phyloP scores from a whole-genome alignment of 2,888 invertebrate species.

The Cosmorhoe ocellata region DNA sequence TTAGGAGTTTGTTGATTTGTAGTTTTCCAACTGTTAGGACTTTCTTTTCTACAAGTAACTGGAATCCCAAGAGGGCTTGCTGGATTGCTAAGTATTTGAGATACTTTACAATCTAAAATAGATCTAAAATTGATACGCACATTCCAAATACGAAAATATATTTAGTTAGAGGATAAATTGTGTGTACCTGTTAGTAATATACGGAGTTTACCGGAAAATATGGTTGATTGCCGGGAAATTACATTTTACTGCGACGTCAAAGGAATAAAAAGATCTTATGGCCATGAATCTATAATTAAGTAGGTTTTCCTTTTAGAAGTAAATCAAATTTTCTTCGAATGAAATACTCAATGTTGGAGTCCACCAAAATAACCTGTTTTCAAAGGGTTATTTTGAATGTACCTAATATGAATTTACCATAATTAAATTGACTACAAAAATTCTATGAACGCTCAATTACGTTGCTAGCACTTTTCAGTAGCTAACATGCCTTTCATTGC shows the following conservation, averaged over 20 bases:
- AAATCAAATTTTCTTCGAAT: constrained; percentile 20
- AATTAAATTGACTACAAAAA: neutral
- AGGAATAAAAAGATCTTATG: constrained; percentile 29
- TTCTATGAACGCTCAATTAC: constrained; percentile 21
- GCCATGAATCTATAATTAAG: too few relatives aligned
- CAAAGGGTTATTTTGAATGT: neutral
- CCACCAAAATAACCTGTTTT: too few relatives aligned
- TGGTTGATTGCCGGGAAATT: constrained; percentile 36
- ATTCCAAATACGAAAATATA: too few relatives aligned
- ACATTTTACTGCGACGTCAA: constrained; percentile 36
- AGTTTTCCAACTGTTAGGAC: constrained; percentile 7
- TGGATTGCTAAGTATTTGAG: neutral
- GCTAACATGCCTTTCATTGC: constrained; percentile 46
- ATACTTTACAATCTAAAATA: neutral
- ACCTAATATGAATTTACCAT: neutral
- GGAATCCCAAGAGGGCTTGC: neutral
- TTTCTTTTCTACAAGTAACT: constrained; percentile 1
- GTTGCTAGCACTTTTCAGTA: constrained; percentile 21
- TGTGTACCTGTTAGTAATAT: constrained; percentile 24
- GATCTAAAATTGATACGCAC: neutral
- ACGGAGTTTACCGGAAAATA: constrained; percentile 29
- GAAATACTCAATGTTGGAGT: neutral
- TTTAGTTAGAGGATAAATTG: neutral
- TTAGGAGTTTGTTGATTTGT: constrained; percentile 8
- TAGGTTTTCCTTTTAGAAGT: constrained; percentile 18